Base-by-base conservation (phyloP, 2,113 vertebrate genomes). In the Bubalus kerabau region DNA sequence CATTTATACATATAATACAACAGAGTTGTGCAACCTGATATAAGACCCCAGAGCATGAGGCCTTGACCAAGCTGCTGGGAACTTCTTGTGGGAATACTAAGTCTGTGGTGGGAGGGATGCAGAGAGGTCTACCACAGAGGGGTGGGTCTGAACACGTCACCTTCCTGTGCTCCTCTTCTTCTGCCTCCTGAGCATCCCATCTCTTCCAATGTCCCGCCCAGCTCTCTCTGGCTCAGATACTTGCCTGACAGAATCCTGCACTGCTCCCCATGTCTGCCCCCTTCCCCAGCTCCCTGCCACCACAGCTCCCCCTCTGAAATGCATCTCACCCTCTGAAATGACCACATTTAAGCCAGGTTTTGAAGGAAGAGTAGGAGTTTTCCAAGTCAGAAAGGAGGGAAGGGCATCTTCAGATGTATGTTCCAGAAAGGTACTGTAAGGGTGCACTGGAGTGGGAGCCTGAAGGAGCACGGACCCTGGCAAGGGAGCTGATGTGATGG, bases 61-160 rank as follows among this genome's bases (percentile, higher is more conserved):
- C 24, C 28, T 64, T 64, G 50, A 8, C 81, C 62, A 17, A 83
- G 62, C 30, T 19, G 1, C 59, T 67, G 57, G 64, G 50, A 76
- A 36, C 16, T 57, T 57, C 16, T 57, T 40, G 17, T 36, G 32
- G 80, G 21, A 82, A 14, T 8, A 13, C 32, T 82, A 28, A 24
- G 50, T 21, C 28, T 59, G 23, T 13, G 15, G 48, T 8, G 1
- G 50, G 52, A 89, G 60, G 56, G 40, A 32, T 7, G 14, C 14
- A 52, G 67, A 74, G 32, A 76, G 24, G 19, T 21, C 26, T 32
- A 23, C 43, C 13, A 26, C 3, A 6, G 67, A 3, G 67, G 10
- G 59, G 26, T 0, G 0, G 12, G 17, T 76, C 6, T 26, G 52
- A 50, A 23, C 40, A 10, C 0, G 1, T 8, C 0, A 14, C 19